Base-by-base conservation (phyloP, 2,797 vertebrate genomes). In the Myiotriccus ornatus region DNA sequence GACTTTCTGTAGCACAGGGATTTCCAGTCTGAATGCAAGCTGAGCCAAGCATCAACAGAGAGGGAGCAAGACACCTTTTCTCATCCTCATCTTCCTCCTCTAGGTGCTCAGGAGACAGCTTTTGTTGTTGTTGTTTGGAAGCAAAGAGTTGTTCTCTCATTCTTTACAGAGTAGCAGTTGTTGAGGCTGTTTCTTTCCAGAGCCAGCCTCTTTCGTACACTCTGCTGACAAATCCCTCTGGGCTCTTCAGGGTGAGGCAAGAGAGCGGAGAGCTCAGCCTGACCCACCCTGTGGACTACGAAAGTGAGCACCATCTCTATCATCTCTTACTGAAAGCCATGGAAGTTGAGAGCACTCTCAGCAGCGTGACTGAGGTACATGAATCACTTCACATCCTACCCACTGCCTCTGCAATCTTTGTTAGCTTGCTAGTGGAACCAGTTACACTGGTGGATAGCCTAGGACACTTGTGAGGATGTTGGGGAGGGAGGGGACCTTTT, bases 151-250 rank as follows among this genome's bases (percentile, higher is more conserved):
- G 22, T 89, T 85, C 65, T 95, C 82, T 96, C 28, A 0, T 92
- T 95, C 84, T 87, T 94, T 88, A 57, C 95, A 99, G 99, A 17
- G 97, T 99, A 22, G 98, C 98, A 1, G 92, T 98, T 94, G 98
- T 99, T 44, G 98, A 98, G 96, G 99, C 99, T 43, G 84, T 98
- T 75, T 99, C 99, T 67, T 99, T 99, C 98, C 99, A 99, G 98
- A 98, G 92, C 93, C 98, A 97, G 91, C 95, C 80, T 43, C 96
- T 99, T 78, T 98, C 97, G 3, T 99, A 98, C 96, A 96, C 97
- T 92, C 96, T 99, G 94, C 96, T 98, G 96, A 96, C 97, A 0
- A 99, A 99, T 86, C 98, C 98, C 21, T 98, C 98, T 4, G 98
- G 98, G 70, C 97, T 99, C 75, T 99, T 99, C 97, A 97, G 94